phyloP scores from a whole-genome alignment of 2,113 vertebrate genomes.

The Oryzias curvinotus region DNA sequence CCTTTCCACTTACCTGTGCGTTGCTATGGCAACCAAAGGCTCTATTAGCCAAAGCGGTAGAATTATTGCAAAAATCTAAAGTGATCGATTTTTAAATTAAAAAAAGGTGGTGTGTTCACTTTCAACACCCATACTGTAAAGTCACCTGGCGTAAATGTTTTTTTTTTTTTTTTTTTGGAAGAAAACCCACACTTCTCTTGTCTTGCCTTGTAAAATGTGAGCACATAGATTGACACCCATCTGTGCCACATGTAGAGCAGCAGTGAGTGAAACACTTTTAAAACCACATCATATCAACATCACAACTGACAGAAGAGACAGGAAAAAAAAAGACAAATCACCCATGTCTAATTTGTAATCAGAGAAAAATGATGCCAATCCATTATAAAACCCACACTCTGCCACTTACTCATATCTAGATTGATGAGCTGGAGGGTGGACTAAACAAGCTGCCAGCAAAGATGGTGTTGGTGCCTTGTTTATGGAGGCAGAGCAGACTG shows the following conservation, averaged over 20 bases:
- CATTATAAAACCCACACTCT: constrained; percentile 35
- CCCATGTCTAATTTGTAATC: constrained; percentile 26
- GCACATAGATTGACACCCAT: constrained; percentile 4
- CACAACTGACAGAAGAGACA: constrained; percentile 9
- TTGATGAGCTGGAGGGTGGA: constrained; percentile 37
- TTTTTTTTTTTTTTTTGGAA: constrained; percentile 43
- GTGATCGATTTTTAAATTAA: constrained; percentile 33
- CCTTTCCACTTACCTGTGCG: constrained; percentile 67
- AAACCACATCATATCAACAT: constrained; percentile 9
- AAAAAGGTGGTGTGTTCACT: constrained; percentile 12
- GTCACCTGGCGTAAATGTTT: constrained; percentile 35
- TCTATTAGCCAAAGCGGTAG: constrained; percentile 53
- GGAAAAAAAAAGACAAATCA: constrained; percentile 27
- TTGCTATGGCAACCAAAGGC: constrained; percentile 68
- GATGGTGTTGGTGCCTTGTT: constrained; percentile 5
- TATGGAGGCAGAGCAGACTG: constrained; percentile 7
- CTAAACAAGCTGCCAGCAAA: constrained; percentile 33
- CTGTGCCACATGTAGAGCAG: not conserved
- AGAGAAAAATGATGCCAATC: constrained; percentile 35
- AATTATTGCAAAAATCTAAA: constrained; percentile 55
- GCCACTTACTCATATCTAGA: constrained; percentile 40
- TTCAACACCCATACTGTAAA: constrained; percentile 9
- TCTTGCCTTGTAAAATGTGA: not conserved
- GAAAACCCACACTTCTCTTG: constrained; percentile 1
- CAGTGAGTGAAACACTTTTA: not conserved